phyloP scores from a whole-genome alignment of 2,113 vertebrate species.

The Sus scrofa region T2T-Sscrofa CM000826.6:75871501-75872000 shows the following conservation, averaged over 20 bases:
- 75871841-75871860: constrained; percentile 35
- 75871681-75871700: too few relatives aligned
- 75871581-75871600: too few relatives aligned
- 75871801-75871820: neutral
- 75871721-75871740: neutral
- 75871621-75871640: too few relatives aligned
- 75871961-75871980: neutral
- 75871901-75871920: neutral
- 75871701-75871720: neutral
- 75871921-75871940: constrained; percentile 36
- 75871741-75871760: too few relatives aligned
- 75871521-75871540: too few relatives aligned
- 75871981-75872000: constrained; percentile 1
- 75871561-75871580: too few relatives aligned
- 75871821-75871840: constrained; percentile 28
- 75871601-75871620: too few relatives aligned
- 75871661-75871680: too few relatives aligned
- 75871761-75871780: constrained; percentile 26
- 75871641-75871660: too few relatives aligned
- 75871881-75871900: neutral
- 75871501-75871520: too few relatives aligned
- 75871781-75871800: neutral
- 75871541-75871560: too few relatives aligned
- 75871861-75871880: constrained; percentile 46
- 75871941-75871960: constrained; percentile 17